Evolutionary conservation across 2,888 invertebrate genomes (phyloP).

Genomic region (Eupithecia insigniata): DNA sequence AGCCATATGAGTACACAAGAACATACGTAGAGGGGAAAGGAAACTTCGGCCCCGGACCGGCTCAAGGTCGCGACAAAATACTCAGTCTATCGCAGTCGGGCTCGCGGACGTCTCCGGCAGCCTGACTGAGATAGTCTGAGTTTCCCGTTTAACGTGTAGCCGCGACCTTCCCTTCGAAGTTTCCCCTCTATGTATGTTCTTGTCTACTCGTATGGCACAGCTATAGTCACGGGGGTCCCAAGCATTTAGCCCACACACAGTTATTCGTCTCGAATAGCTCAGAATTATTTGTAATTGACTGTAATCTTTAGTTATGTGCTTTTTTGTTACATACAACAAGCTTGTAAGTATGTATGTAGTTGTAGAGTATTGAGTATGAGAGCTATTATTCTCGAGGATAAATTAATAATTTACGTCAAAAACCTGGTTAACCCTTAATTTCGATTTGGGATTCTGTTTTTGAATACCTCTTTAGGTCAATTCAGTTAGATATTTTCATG

Average conservation of each 20-base stretch:
- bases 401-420: not conserved
- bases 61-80: no score
- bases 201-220: no score
- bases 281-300: constrained; percentile 50
- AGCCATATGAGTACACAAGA: no score
- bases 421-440: not conserved
- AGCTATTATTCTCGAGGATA: not conserved
- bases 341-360: constrained; percentile 19
- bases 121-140: no score
- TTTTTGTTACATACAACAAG: constrained; percentile 37
- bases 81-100: no score
- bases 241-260: constrained; percentile 33
- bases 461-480: not conserved
- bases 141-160: no score
- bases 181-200: no score
- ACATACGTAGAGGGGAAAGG: no score
- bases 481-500: not conserved
- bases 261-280: constrained; percentile 37
- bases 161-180: no score
- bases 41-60: no score
- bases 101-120: no score
- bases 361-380: not conserved
- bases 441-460: no score
- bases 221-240: constrained; percentile 8
- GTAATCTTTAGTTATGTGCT: constrained; percentile 48